Conservation (phyloP, 2,113 vertebrate species). For the Albula glossodonta region DNA sequence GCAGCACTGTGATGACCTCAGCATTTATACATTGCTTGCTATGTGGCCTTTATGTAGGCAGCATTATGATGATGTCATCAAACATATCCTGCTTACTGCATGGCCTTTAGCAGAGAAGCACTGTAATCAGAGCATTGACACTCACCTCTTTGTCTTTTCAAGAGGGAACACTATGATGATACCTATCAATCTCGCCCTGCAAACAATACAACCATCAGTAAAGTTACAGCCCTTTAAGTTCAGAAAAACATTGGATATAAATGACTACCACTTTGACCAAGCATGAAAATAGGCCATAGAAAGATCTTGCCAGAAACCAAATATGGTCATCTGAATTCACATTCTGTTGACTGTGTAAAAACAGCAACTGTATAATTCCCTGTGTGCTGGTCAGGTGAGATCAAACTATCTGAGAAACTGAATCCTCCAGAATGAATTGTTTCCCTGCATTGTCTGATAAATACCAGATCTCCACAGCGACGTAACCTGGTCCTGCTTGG, state of each 20-base stretch:
- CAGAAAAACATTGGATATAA: background rate
- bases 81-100: too few species aligned
- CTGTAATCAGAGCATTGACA: background rate
- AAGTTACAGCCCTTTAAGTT: background rate
- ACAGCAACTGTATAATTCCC: background rate
- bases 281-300: background rate
- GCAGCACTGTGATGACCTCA: too few species aligned
- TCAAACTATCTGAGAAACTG: background rate
- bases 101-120: background rate
- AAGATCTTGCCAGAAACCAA: background rate
- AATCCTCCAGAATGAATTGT: constrained; percentile 20
- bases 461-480: background rate
- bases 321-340: too few species aligned
- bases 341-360: too few species aligned
- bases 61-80: too few species aligned
- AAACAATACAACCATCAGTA: background rate
- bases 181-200: background rate
- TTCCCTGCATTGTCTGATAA: background rate
- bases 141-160: background rate
- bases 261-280: background rate
- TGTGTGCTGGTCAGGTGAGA: constrained; percentile 11
- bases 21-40: too few species aligned
- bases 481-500: background rate
- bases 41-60: too few species aligned
- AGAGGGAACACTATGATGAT: background rate